Base-by-base conservation (phyloP, 2,113 vertebrate species). In the Phrynosoma blainvillii region DNA sequence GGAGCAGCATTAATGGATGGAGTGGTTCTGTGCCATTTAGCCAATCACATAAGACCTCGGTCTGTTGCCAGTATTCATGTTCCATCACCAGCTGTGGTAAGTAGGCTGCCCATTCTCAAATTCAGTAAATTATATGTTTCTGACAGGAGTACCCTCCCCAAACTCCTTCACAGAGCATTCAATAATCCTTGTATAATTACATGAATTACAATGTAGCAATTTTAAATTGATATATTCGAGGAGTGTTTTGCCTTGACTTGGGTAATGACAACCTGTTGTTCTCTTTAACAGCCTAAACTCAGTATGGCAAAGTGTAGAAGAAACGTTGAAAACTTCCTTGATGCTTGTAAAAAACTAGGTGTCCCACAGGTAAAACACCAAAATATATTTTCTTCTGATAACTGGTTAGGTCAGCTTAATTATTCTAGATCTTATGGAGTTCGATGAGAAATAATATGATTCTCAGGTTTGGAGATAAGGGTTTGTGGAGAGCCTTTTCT, bases 301-400 rank as follows among this genome's bases (percentile, higher is more conserved):
- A 99, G 98, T 95, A 99, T 99, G 99, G 99, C 99, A 86, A 99
- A 99, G 93, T 99, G 99, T 93, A 97, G 99, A 93, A 97, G 98
- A 96, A 99, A 99, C 71, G 99, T 99, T 89, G 99, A 99, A 96
- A 99, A 99, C 97, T 99, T 99, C 91, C 97, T 99, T 65, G 99
- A 99, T 88, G 99, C 98, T n/a, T 99, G 99, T 94, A 99, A 99
- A 96, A 99, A 98, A 93, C 89, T 99, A 88, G 98, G 99, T 4
- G 98, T 99, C 21, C 96, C 98, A 84, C 98, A 99, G 98, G 99
- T 99, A 98, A 88, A 36, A 27, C 10, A 11, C 36, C 3, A 1
- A 36, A 23, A 23, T 23, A 10, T 23, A 11, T 21, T 85, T 23
- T 1, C n/a, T 20, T 25, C n/a, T 8, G 20, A 25, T 42, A n/a